These are phyloP conservation scores for Erinaceus europaeus DNA, from an alignment of 2,113 vertebrate genomes.

Conservation along the genomic window DNA sequence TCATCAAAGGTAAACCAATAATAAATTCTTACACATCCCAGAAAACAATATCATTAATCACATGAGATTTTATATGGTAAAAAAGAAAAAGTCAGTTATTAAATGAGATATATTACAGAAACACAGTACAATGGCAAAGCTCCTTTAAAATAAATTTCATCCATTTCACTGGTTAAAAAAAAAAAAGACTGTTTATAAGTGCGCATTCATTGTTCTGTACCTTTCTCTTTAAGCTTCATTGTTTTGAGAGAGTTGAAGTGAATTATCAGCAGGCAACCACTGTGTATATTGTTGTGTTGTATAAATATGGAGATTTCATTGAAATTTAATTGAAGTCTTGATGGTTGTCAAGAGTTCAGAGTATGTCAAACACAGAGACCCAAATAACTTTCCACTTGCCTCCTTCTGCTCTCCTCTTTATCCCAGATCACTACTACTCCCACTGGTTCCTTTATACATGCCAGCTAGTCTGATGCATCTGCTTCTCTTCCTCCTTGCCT, in stretches of 20 bases:
- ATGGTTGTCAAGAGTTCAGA: constrained; percentile 35
- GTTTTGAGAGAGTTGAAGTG: constrained; percentile 21
- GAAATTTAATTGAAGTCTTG: no score
- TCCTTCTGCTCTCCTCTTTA: constrained; percentile 11
- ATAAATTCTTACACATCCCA: not conserved
- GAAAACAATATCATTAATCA: not conserved
- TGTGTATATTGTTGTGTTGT: not conserved
- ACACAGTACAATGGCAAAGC: not conserved
- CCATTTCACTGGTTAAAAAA: not conserved
- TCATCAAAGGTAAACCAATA: not conserved
- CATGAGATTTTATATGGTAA: not conserved
- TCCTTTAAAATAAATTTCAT: not conserved
- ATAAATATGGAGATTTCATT: not conserved
- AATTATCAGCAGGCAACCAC: not conserved
- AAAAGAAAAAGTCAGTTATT: not conserved
- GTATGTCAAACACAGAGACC: not conserved
- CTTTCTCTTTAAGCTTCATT: not conserved
- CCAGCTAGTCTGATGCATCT: constrained; percentile 62
- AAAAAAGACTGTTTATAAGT: constrained; percentile 34
- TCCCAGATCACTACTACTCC: constrained; percentile 44
- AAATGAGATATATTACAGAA: constrained; percentile 34
- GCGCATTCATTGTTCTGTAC: not conserved
- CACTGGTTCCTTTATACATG: constrained; percentile 47
- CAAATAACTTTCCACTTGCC: not conserved
- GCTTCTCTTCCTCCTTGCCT: constrained; percentile 51